These are phyloP conservation scores for Chinchilla lanigera DNA, from an alignment of 2,113 vertebrate species.

Conservation along the genomic window DNA sequence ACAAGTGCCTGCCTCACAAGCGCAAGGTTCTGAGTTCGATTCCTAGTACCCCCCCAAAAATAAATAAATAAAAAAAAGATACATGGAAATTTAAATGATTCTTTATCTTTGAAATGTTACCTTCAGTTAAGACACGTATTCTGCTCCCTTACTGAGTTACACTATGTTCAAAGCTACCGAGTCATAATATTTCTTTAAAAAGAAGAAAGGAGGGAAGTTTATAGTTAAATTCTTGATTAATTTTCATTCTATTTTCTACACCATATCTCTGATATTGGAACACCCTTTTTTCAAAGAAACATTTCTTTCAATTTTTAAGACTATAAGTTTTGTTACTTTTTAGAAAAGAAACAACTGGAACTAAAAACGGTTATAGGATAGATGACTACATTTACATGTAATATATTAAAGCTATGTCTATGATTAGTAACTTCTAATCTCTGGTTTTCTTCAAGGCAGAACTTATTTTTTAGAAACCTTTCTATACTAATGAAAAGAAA, in stretches of 20 bases:
- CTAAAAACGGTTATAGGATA: neutral
- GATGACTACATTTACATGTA: neutral
- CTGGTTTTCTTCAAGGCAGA: neutral
- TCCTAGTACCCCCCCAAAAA: no score
- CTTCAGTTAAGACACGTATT: neutral
- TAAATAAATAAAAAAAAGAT: no score
- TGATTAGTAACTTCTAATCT: neutral
- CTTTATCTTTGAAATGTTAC: slow-evolving; percentile 42
- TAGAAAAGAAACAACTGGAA: neutral
- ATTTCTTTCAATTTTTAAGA: neutral
- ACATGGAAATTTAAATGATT: neutral
- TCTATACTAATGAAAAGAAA: neutral
- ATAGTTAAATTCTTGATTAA: neutral
- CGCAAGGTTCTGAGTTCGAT: no score
- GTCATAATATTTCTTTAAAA: neutral
- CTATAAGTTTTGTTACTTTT: neutral
- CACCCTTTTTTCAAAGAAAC: slow-evolving; percentile 9
- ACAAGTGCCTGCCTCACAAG: no score
- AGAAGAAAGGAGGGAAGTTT: neutral
- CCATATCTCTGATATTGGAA: neutral
- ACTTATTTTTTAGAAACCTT: neutral
- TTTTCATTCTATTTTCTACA: neutral
- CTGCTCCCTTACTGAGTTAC: neutral
- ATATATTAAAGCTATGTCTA: neutral
- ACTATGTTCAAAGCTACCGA: neutral